Evolutionary conservation across 2,113 vertebrate genomes (phyloP), one percentile per base, ranked within the genome.

Genomic region (Podarcis raffonei): DNA sequence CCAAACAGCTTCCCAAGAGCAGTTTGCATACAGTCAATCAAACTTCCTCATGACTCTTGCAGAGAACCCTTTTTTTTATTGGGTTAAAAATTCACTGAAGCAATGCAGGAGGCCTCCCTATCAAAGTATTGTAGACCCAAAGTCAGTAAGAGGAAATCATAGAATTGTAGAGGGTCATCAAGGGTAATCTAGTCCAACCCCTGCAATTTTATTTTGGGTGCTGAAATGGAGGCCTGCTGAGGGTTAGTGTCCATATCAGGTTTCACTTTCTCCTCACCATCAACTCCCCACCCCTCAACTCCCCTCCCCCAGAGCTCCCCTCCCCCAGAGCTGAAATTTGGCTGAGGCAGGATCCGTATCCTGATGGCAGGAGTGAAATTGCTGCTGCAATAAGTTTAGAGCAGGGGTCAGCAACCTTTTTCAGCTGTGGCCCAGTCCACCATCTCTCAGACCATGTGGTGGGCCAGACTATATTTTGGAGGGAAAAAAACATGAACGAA

Each of bases 171-270:
- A 48, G 9, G 42, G n/a, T n/a, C n/a, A n/a, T n/a, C 39, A 7
- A 42, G 39, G 1, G 39, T 42, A 6, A 42, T 42, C 39, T 7
- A 42, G 6, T 42, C 6, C 42, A 42, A 42, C 42, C 42, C 42
- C 8, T 37, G 69, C 6, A 18, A 30, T n/a, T 27, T 9, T 48
- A 30, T 30, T 5, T 30, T 62, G 71, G 22, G 74, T 83, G 76
- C 42, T 3, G 48, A 81, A 88, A 80, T 23, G 1, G 25, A 78
- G 48, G 59, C 1, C 4, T 16, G 25, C 80, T 71, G 37, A 13
- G 90, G 78, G 62, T 71, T 87, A 30, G 82, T 6, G 66, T 57
- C 71, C 86, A 87, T 88, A 82, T 82, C 91, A 92, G 92, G 92
- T 87, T 85, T 65, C 90, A 74, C 92, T 83, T 89, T 2, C 27